A percentile compares a stretch with the other conserved stretches of the same genome.
phyloP scores from a whole-genome alignment of 1,140 invertebrate species.

The Procambarus virginalis region DNA sequence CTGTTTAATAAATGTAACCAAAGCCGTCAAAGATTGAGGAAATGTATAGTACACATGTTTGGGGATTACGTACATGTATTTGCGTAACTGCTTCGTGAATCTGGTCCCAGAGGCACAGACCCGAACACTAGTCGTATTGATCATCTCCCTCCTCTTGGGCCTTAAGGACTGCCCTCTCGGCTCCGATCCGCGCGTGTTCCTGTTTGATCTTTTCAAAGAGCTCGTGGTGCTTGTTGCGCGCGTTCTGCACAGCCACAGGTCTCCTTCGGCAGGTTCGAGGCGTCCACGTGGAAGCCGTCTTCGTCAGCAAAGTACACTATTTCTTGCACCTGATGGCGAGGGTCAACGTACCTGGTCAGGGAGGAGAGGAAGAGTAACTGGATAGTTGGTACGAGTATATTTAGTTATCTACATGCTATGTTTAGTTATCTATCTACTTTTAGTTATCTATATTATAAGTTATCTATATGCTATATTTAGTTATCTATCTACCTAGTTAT shows the following conservation, averaged over 20 bases:
- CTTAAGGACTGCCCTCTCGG: slow-evolving; percentile 51
- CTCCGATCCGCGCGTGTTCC: slow-evolving; percentile 64
- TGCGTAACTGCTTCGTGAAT: too few relatives aligned
- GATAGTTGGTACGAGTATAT: background rate
- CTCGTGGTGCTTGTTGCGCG: slow-evolving; percentile 20
- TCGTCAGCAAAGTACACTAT: slow-evolving; percentile 67
- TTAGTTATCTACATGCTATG: too few relatives aligned
- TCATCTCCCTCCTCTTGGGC: background rate
- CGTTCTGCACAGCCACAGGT: slow-evolving; percentile 54
- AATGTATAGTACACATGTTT: too few relatives aligned
- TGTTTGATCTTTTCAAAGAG: slow-evolving; percentile 63
- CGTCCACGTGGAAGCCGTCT: slow-evolving; percentile 63
- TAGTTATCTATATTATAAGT: too few relatives aligned
- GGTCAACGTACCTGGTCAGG: slow-evolving; percentile 61
- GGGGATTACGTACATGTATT: too few relatives aligned
- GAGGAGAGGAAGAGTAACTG: background rate
- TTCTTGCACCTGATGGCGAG: slow-evolving; percentile 56
- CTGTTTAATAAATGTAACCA: too few relatives aligned
- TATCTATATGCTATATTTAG: too few relatives aligned
- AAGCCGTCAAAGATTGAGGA: too few relatives aligned
- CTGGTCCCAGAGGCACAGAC: too few relatives aligned
- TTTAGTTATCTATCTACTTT: too few relatives aligned
- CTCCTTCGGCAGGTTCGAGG: slow-evolving; percentile 65
- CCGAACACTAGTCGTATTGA: background rate
- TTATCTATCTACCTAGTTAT: too few relatives aligned